Evolutionary conservation across 2,797 vertebrate genomes (phyloP).

Genomic region (Takifugu ocellatus): DNA sequence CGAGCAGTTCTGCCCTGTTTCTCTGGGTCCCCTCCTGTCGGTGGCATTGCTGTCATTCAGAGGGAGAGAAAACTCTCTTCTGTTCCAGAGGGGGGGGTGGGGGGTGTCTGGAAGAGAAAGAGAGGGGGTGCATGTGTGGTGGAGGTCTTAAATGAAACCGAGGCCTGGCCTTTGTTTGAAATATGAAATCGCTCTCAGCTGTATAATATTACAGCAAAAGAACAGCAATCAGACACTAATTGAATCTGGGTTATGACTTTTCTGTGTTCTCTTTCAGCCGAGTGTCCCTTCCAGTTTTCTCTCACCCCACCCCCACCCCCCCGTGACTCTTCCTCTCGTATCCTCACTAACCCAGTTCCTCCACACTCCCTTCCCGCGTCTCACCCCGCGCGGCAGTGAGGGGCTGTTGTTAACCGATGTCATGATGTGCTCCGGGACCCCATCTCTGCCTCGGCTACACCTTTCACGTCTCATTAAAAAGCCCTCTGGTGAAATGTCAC

Average conservation of each 20-base stretch:
- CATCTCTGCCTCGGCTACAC: constrained; percentile 27
- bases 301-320: constrained; percentile 13
- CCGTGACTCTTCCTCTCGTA: constrained; percentile 20
- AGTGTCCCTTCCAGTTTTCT: constrained; percentile 43
- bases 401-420: constrained; percentile 18
- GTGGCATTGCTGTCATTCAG: constrained; percentile 6
- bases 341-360: constrained; percentile 29
- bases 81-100: constrained; percentile 6
- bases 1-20: constrained; percentile 27
- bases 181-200: constrained; percentile 70
- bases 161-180: constrained; percentile 69
- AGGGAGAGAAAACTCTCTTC: constrained; percentile 15
- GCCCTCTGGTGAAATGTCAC: constrained; percentile 56
- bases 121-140: constrained; percentile 19
- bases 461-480: constrained; percentile 55
- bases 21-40: constrained; percentile 1
- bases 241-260: constrained; percentile 74
- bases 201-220: constrained; percentile 70
- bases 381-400: constrained; percentile 2
- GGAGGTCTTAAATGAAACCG: constrained; percentile 52
- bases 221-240: constrained; percentile 71
- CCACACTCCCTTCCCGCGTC: neutral
- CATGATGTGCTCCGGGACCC: constrained; percentile 14
- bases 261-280: constrained; percentile 59
- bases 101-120: neutral